Conservation (phyloP, 1,140 invertebrate genomes). For the Cherax quadricarinatus region DNA sequence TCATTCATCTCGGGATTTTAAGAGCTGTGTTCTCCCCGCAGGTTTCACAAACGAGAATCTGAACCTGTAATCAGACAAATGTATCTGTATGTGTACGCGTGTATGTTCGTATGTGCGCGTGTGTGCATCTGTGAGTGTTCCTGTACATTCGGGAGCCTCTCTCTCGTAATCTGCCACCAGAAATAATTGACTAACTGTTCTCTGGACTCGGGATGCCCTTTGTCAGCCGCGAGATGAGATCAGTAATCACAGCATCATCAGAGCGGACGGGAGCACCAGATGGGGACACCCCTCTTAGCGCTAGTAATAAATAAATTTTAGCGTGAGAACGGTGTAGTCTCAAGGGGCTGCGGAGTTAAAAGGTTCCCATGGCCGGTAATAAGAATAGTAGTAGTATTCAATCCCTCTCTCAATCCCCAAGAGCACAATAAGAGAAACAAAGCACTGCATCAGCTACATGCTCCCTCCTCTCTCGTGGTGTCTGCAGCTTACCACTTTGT, state of each 20-base stretch:
- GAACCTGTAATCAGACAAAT: background rate
- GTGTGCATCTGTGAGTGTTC: background rate
- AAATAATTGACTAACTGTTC: too few species aligned
- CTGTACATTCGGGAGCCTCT: too few species aligned
- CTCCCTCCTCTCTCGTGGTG: too few species aligned
- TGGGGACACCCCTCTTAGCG: background rate
- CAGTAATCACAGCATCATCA: too few species aligned
- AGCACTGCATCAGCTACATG: background rate
- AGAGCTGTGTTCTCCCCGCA: too few species aligned
- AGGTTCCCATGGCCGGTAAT: background rate
- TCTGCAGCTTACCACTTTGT: background rate
- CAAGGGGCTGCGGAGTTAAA: background rate
- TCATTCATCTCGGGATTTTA: too few species aligned
- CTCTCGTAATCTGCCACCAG: too few species aligned
- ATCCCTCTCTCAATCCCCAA: background rate
- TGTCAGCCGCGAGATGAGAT: too few species aligned
- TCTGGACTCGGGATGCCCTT: too few species aligned
- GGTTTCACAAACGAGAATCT: too few species aligned
- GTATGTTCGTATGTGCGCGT: background rate
- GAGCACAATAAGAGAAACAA: conserved; percentile 5
- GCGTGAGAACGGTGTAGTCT: background rate
- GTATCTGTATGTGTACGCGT: background rate
- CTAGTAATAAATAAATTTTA: background rate
- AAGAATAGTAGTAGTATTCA: background rate
- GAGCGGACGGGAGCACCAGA: background rate